A percentile compares a stretch with the other conserved stretches of the same genome.
phyloP scores from a whole-genome alignment of 2,113 vertebrate genomes.

The Melospiza melodia region DNA sequence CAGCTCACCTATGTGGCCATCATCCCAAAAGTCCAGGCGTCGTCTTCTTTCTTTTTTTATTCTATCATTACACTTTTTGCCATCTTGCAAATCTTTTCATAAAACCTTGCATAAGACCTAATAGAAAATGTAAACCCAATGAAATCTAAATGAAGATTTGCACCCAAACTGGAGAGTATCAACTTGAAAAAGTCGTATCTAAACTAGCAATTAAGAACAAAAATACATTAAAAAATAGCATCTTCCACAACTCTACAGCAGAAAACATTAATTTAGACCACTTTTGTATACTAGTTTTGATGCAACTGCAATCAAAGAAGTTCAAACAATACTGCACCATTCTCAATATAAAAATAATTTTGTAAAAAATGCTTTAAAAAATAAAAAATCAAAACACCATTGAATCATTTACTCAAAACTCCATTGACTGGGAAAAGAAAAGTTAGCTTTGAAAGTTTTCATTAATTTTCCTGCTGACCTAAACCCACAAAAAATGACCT shows the following conservation, averaged over 20 bases:
- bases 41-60: neutral
- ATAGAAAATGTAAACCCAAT: neutral
- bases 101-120: neutral
- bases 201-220: neutral
- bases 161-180: neutral
- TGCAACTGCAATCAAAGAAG: neutral
- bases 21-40: neutral
- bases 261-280: neutral
- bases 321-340: neutral
- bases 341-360: neutral
- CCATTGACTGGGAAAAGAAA: neutral
- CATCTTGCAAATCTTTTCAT: neutral
- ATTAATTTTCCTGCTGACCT: neutral
- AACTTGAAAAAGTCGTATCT: neutral
- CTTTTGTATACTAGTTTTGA: neutral
- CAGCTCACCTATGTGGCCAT: neutral
- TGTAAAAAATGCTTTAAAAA: neutral
- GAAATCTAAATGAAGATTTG: neutral
- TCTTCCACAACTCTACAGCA: neutral
- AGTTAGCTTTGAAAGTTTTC: neutral
- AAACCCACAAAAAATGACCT: neutral
- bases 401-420: neutral
- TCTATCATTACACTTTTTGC: neutral
- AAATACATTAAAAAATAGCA: accelerated
- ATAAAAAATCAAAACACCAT: neutral